Percentiles rank a stretch among this genome's conserved stretches.
These are phyloP conservation scores for Scaptomyza cyrtandrae DNA, from an alignment of 2,888 invertebrate species.

Conservation along the genomic window DNA sequence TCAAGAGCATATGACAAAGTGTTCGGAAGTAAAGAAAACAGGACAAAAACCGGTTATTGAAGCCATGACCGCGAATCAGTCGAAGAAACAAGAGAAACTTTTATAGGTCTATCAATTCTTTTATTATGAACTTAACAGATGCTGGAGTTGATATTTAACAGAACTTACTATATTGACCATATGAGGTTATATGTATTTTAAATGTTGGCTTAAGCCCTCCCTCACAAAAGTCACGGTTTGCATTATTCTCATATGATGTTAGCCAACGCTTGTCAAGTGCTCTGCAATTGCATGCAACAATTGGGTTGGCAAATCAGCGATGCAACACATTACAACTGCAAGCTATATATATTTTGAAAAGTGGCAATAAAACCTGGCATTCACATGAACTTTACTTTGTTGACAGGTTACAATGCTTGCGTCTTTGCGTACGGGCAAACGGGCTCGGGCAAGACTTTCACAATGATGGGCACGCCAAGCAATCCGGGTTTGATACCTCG, in stretches of 20 bases:
- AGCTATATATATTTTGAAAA: not conserved
- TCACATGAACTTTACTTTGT: constrained; percentile 15
- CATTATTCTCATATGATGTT: constrained; percentile 7
- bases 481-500: constrained; percentile 93
- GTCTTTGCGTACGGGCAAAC: constrained; percentile 97
- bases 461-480: constrained; percentile 94
- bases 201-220: not conserved
- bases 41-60: not conserved
- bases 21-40: not conserved
- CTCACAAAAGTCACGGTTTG: constrained; percentile 22
- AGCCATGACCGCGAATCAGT: not conserved
- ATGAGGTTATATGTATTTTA: not conserved
- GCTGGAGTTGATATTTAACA: not conserved
- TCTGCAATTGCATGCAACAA: constrained; percentile 30
- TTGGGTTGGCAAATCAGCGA: constrained; percentile 7
- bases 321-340: constrained; percentile 14
- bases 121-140: not conserved
- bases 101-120: not conserved
- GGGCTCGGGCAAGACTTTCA: constrained; percentile 95
- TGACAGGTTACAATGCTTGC: constrained; percentile 91
- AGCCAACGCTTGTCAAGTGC: constrained; percentile 24
- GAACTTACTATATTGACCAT: not conserved
- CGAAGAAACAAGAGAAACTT: not conserved
- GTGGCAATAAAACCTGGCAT: constrained; percentile 11
- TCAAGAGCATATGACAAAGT: not conserved